Percentiles rank a stretch among this genome's conserved stretches.
phyloP scores from a whole-genome alignment of 2,113 vertebrate genomes.

The Hippocampus zosterae region DNA sequence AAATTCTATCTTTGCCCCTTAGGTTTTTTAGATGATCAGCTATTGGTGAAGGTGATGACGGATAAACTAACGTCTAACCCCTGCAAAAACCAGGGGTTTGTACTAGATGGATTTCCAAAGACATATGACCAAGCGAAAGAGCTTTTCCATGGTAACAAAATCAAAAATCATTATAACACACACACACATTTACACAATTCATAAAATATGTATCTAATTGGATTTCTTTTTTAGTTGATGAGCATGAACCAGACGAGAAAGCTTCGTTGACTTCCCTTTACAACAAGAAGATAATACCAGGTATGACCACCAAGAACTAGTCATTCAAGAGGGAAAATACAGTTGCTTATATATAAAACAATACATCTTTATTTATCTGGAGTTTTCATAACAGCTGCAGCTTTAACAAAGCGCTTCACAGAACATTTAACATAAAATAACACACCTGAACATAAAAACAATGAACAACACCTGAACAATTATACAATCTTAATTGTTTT shows the following conservation, averaged over 20 bases:
- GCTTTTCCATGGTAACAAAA: constrained; percentile 78
- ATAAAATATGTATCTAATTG: not conserved
- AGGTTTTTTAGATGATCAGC: constrained; percentile 79
- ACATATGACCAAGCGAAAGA: constrained; percentile 81
- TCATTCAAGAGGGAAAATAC: not conserved
- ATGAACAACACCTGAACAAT: too few species aligned
- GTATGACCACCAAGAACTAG: constrained; percentile 50
- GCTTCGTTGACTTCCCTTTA: constrained; percentile 51
- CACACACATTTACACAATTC: not conserved
- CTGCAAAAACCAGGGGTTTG: constrained; percentile 89
- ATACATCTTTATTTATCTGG: too few species aligned
- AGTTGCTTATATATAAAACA: too few species aligned
- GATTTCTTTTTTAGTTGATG: constrained; percentile 58
- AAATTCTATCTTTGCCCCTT: not conserved
- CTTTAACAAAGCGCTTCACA: too few species aligned
- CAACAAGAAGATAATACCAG: constrained; percentile 76
- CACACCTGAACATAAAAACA: too few species aligned
- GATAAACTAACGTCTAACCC: constrained; percentile 83
- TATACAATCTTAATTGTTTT: too few species aligned
- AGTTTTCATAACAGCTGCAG: too few species aligned
- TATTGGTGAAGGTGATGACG: constrained; percentile 75
- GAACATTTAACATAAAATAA: too few species aligned
- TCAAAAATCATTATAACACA: not conserved
- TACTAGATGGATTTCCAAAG: constrained; percentile 86
- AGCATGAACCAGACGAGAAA: constrained; percentile 67